Evolutionary conservation across 2,797 vertebrate species (phyloP).

Genomic region (Zenarchopterus dispar): DNA sequence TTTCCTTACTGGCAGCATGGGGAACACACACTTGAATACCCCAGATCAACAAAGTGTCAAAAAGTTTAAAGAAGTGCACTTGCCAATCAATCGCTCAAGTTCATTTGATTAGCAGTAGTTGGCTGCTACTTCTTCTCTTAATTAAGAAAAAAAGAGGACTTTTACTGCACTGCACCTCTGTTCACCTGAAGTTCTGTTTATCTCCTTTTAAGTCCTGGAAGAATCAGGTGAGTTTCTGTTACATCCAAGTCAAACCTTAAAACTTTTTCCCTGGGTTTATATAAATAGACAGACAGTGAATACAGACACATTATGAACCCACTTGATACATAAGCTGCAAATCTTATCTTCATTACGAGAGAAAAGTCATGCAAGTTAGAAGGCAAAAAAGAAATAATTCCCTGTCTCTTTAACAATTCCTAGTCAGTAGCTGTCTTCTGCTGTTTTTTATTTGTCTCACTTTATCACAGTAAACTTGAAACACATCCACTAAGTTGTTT

Average conservation of each 20-base stretch:
- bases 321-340: conserved; percentile 42
- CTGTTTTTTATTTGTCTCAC: conserved; percentile 2
- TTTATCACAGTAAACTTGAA: conserved; percentile 21
- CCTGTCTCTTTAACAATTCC: conserved; percentile 14
- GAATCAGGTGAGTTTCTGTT: too few species aligned
- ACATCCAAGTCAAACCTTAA: too few species aligned
- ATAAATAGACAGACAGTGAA: conserved; percentile 36
- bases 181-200: too few species aligned
- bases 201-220: too few species aligned
- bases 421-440: conserved; percentile 21
- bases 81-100: too few species aligned
- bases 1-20: conserved; percentile 8
- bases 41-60: neutral
- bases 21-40: conserved; percentile 43
- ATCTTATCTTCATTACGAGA: conserved; percentile 57
- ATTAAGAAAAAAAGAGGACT: too few species aligned
- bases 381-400: conserved; percentile 5
- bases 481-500: conserved; percentile 26
- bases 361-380: conserved; percentile 26
- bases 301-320: conserved; percentile 41
- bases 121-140: too few species aligned
- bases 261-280: conserved; percentile 2
- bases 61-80: neutral
- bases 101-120: too few species aligned
- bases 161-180: too few species aligned